Conservation (phyloP, 2,113 vertebrate genomes). For the Melanotaenia duboulayi region DNA sequence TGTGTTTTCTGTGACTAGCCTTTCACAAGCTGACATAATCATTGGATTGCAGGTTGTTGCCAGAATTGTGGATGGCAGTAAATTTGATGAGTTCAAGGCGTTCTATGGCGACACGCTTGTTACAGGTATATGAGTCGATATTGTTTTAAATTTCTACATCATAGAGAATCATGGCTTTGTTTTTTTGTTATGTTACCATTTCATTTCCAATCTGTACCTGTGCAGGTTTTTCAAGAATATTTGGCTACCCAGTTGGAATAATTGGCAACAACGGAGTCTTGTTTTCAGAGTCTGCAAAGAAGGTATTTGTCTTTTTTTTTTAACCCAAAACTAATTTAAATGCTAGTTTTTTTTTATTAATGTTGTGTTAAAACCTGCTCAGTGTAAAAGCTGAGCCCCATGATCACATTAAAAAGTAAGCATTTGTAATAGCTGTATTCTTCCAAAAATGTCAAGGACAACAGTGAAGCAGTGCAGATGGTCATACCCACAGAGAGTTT, state of each 20-base stretch:
- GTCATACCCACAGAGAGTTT: constrained; percentile 22
- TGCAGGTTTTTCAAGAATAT: constrained; percentile 95
- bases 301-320: constrained; percentile 78
- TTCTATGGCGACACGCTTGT: constrained; percentile 98
- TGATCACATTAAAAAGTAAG: constrained; percentile 3
- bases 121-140: constrained; percentile 85
- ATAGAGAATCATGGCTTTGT: not conserved
- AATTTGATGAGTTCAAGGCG: constrained; percentile 97
- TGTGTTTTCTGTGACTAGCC: not conserved
- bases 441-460: constrained; percentile 58
- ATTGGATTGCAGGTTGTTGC: constrained; percentile 90
- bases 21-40: constrained; percentile 6
- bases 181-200: not conserved
- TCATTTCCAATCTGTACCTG: constrained; percentile 23
- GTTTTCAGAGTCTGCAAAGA: constrained; percentile 98
- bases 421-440: not conserved
- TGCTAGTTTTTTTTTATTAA: not conserved
- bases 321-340: not conserved
- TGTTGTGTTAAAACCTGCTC: not conserved
- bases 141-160: not conserved
- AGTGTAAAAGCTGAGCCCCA: constrained; percentile 6
- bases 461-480: not conserved
- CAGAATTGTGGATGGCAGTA: constrained; percentile 97
- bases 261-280: constrained; percentile 98
- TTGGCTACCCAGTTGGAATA: constrained; percentile 95